Percentiles rank a stretch among this genome's conserved stretches.
These are phyloP conservation scores for Pollenia angustigena DNA, from an alignment of 2,888 invertebrate species.

Conservation along the genomic window DNA sequence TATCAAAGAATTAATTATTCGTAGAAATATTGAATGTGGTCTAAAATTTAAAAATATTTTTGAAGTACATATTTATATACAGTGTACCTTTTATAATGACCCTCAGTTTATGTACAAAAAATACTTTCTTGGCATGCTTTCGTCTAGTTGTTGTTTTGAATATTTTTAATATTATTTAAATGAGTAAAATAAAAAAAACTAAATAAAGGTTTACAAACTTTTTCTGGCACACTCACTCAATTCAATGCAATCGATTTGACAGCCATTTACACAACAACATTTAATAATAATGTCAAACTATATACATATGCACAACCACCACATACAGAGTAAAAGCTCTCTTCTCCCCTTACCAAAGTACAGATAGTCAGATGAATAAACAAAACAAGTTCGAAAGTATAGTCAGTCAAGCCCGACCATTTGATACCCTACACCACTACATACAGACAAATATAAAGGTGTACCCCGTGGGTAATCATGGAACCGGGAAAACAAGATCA, in stretches of 20 bases:
- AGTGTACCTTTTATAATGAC: conserved; percentile 1
- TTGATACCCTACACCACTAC: too few relatives aligned
- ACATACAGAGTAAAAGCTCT: background rate
- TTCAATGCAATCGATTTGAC: conserved; percentile 77
- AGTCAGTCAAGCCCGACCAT: too few relatives aligned
- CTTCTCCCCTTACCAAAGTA: background rate
- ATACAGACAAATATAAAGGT: too few relatives aligned
- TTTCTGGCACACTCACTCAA: conserved; percentile 82
- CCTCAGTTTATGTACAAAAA: background rate
- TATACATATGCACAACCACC: conserved; percentile 15
- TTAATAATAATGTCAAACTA: conserved; percentile 20
- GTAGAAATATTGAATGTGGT: too few relatives aligned
- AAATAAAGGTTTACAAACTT: conserved; percentile 78
- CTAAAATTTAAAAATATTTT: background rate
- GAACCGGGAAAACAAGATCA: too few relatives aligned
- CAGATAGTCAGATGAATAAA: background rate
- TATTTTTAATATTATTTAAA: conserved; percentile 44
- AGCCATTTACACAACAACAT: conserved; percentile 55
- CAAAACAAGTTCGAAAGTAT: too few relatives aligned
- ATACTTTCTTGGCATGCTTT: conserved; percentile 43
- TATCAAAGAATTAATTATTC: too few relatives aligned
- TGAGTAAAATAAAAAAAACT: conserved; percentile 18
- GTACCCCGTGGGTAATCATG: too few relatives aligned
- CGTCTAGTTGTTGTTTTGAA: conserved; percentile 11
- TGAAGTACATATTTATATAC: background rate